Evolutionary conservation across 2,888 invertebrate genomes (phyloP), one percentile per base, ranked within the genome.

Genomic region (Stenchaetothrips biformis): DNA sequence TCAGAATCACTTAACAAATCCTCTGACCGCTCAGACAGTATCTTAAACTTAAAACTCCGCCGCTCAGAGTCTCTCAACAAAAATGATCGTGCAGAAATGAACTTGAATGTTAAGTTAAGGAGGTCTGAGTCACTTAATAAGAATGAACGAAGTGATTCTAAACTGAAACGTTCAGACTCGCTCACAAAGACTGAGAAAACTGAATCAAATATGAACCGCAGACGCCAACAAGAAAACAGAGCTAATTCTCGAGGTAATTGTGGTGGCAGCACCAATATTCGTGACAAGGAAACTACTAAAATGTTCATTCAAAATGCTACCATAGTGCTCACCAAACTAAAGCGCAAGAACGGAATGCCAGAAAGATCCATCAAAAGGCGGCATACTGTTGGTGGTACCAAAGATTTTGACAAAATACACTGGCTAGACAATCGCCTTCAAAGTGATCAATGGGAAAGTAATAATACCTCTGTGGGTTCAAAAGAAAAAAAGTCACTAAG

Each of bases 371-470:
- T 95, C 85, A 95, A 95, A 87, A 90, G 97, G 77, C 90, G 97
- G 48, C 96, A 97, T 88, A 97, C 97, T 0, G 96, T 97, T 11
- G 96, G 96, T 82, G 96, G 97, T 80, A 94, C 95, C n/a, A 95
- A 95, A 87, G 96, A 96, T 87, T 94, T 92, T 27, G 92, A 92
- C 83, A 91, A 92, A 82, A 88, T 91, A 27, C 89, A 89, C 78
- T 90, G 90, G 89, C 84, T 89, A 80, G 89, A 90, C 82, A 89
- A 89, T 83, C 87, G 89, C 82, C 88, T 89, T 82, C 86, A 88
- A n/a, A 88, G 89, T 82, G 84, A 83, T 53, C 85, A 86, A 48
- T 87, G 87, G 80, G 85, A 85, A 37, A 81, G 80, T 53, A 83
- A 81, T 49, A 80, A 67, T 53, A 77, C 80, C 80, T 27, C 79